Evolutionary conservation across 1,140 invertebrate species (phyloP).

Genomic region (Drosophila bifasciata): DNA sequence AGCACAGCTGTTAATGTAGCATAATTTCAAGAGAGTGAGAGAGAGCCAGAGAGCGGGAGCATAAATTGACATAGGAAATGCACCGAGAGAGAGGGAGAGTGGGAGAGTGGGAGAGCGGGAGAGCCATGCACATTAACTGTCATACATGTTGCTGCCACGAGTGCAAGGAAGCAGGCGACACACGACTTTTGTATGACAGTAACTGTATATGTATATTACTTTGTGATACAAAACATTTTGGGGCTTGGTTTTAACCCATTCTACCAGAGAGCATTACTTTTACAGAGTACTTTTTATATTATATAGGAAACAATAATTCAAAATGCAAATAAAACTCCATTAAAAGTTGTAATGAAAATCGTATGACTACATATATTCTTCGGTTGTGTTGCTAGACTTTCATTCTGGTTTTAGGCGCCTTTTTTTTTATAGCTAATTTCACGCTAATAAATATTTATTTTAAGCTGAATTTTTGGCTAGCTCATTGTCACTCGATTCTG

Average conservation of each 20-base stretch:
- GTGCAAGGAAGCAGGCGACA: no score
- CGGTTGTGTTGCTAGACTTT: no score
- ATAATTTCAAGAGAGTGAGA: conserved; percentile 2
- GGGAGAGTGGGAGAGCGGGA: conserved; percentile 6
- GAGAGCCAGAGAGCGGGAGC: neutral
- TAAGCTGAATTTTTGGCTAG: conserved; percentile 38
- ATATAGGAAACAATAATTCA: no score
- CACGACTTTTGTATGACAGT: no score
- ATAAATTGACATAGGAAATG: conserved; percentile 5
- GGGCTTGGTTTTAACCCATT: no score
- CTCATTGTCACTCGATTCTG: conserved; percentile 60
- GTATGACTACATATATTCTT: no score
- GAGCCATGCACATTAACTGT: conserved; percentile 8
- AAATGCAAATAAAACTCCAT: no score
- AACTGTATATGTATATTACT: no score
- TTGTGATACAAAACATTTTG: no score
- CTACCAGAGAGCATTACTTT: no score
- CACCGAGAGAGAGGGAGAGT: neutral
- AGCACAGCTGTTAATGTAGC: conserved; percentile 30
- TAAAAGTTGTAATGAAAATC: no score
- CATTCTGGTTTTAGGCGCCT: conserved; percentile 1
- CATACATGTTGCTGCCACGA: neutral
- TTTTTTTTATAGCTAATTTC: conserved; percentile 20
- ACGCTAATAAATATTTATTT: conserved; percentile 44
- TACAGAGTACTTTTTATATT: no score